Percentiles rank a stretch among this genome's conserved stretches.
Conservation (phyloP, 2,113 vertebrate genomes). For the Dromaius novaehollandiae region DNA sequence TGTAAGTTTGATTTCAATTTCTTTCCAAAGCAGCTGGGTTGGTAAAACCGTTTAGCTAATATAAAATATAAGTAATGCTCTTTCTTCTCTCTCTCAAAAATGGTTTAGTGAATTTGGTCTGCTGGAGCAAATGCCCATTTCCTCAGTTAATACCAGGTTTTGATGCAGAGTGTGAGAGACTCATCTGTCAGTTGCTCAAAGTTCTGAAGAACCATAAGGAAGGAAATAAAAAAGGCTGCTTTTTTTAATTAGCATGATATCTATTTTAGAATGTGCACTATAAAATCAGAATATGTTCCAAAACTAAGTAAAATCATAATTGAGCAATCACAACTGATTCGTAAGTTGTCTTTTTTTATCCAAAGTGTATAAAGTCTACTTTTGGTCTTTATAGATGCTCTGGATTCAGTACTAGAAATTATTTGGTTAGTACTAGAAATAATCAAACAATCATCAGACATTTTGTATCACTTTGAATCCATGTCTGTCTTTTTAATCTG, state of each 20-base stretch:
- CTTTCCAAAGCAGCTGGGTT: background rate
- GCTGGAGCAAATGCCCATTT: background rate
- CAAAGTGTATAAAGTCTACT: background rate
- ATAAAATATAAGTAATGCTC: background rate
- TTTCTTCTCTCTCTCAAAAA: background rate
- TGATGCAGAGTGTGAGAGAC: background rate
- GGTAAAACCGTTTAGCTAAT: background rate
- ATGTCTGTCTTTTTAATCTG: background rate
- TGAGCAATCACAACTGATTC: background rate
- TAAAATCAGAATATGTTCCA: rapidly evolving
- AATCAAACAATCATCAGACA: background rate
- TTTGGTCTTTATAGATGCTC: background rate
- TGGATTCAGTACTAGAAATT: background rate
- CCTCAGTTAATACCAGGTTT: rapidly evolving
- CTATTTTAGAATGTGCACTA: background rate
- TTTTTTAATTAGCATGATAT: background rate
- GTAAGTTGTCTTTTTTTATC: background rate
- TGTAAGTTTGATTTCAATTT: background rate
- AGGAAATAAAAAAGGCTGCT: background rate
- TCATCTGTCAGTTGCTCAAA: background rate
- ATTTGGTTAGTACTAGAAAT: background rate
- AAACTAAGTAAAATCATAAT: background rate
- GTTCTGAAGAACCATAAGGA: background rate
- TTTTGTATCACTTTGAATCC: background rate
- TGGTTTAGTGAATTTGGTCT: background rate